phyloP scores from a whole-genome alignment of 2,797 vertebrate species.

The Synanceia verrucosa region DNA sequence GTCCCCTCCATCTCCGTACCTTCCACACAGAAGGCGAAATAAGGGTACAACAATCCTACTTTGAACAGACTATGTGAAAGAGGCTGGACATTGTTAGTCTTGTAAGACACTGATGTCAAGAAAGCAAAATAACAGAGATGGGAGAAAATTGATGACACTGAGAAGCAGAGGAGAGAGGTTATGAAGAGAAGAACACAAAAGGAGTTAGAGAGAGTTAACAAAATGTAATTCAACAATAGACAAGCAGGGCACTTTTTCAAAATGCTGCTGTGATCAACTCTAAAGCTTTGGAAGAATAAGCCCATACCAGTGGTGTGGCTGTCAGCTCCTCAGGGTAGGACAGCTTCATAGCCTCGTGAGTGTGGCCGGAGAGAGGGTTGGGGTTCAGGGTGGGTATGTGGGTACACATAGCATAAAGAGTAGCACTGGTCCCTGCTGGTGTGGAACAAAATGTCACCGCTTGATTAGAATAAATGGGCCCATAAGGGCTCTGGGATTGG shows the following conservation, averaged over 20 bases:
- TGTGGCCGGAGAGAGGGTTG: conserved; percentile 35
- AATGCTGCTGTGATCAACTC: conserved; percentile 46
- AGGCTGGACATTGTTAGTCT: background rate
- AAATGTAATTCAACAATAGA: conserved; percentile 10
- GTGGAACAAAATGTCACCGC: conserved; percentile 70
- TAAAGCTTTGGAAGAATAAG: conserved; percentile 36
- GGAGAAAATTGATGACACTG: background rate
- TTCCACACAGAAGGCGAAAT: too few relatives aligned
- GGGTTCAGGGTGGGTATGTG: conserved; percentile 29
- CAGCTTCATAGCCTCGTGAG: conserved; percentile 46
- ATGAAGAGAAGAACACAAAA: background rate
- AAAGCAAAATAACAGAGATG: background rate
- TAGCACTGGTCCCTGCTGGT: conserved; percentile 44
- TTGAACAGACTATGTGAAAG: too few relatives aligned
- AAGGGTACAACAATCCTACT: too few relatives aligned
- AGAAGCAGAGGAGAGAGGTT: background rate
- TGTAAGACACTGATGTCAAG: background rate
- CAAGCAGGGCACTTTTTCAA: background rate
- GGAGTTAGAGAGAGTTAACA: background rate
- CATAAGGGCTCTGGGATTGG: conserved; percentile 34
- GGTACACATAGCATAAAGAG: conserved; percentile 18
- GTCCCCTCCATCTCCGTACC: too few relatives aligned
- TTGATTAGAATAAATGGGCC: conserved; percentile 71
- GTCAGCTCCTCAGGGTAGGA: conserved; percentile 40
- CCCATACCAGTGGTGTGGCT: conserved; percentile 30